Percentiles rank a stretch among this genome's conserved stretches.
These are phyloP conservation scores for Eustalomyia histrio DNA, from an alignment of 2,888 invertebrate genomes.

Conservation along the genomic window DNA sequence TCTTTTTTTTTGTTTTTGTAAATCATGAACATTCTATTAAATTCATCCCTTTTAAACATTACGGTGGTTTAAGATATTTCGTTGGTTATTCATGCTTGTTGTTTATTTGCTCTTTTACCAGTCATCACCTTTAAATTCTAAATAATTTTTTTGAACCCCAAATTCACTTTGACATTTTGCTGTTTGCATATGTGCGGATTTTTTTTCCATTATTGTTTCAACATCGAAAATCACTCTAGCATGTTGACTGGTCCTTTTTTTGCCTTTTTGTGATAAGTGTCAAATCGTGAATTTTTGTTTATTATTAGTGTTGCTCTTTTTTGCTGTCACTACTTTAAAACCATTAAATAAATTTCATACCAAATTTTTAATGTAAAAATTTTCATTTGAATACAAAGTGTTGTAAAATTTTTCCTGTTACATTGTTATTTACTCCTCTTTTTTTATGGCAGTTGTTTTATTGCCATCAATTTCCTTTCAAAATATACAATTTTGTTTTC, in stretches of 20 bases:
- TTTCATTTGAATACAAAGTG: constrained; percentile 29
- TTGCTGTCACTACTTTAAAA: constrained; percentile 43
- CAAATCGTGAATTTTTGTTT: constrained; percentile 55
- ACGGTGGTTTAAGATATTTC: neutral
- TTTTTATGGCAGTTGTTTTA: constrained; percentile 55
- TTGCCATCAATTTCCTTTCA: constrained; percentile 59
- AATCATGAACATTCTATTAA: neutral
- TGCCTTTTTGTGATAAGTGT: constrained; percentile 29
- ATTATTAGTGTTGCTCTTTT: constrained; percentile 15
- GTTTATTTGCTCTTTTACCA: constrained; percentile 54
- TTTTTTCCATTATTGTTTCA: constrained; percentile 1
- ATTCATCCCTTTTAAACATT: neutral
- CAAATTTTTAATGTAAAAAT: constrained; percentile 56
- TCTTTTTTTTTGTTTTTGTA: neutral
- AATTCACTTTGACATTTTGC: constrained; percentile 47
- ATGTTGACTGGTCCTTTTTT: neutral
- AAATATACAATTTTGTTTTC: constrained; percentile 47
- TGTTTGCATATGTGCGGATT: constrained; percentile 64
- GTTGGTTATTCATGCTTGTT: neutral
- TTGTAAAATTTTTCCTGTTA: constrained; percentile 41
- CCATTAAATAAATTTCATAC: constrained; percentile 61
- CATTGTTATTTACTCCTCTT: constrained; percentile 37
- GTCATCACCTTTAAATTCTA: constrained; percentile 55
- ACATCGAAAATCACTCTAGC: constrained; percentile 10
- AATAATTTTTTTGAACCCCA: neutral